Percentiles rank a stretch among this genome's conserved stretches.
Conservation (phyloP, 2,113 vertebrate species). For the Acrocephalus kingi region DNA sequence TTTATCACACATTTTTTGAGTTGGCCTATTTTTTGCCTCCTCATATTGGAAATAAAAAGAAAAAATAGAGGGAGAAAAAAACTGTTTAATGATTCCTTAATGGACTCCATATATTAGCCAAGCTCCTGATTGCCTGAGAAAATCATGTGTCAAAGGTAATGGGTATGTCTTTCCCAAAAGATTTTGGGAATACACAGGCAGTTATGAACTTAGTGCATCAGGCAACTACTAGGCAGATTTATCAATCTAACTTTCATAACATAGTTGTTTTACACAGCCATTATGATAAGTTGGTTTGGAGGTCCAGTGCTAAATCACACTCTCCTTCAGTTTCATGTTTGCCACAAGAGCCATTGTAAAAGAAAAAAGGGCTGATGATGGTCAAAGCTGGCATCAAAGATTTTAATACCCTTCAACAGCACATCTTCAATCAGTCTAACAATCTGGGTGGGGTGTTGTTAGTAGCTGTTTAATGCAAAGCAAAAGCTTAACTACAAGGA, state of each 20-base stretch:
- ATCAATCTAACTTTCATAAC: background rate
- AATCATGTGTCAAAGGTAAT: background rate
- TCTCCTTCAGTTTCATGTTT: background rate
- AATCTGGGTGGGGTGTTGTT: background rate
- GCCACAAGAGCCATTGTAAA: background rate
- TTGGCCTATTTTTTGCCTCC: background rate
- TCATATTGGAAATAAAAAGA: background rate
- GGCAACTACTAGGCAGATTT: background rate
- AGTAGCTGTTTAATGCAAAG: background rate
- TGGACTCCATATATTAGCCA: background rate
- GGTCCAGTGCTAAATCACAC: background rate
- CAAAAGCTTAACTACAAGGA: background rate
- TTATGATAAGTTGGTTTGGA: background rate
- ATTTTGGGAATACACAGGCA: background rate
- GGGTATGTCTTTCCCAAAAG: fast-evolving
- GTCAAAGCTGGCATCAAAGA: background rate
- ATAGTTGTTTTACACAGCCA: background rate
- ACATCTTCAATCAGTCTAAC: background rate
- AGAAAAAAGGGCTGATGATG: background rate
- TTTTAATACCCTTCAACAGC: background rate
- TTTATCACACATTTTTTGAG: background rate
- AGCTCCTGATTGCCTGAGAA: background rate
- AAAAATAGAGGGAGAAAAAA: background rate
- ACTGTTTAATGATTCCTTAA: background rate
- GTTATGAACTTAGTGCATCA: background rate